These are phyloP conservation scores for Battus philenor DNA, from an alignment of 1,140 invertebrate species.

Conservation along the genomic window DNA sequence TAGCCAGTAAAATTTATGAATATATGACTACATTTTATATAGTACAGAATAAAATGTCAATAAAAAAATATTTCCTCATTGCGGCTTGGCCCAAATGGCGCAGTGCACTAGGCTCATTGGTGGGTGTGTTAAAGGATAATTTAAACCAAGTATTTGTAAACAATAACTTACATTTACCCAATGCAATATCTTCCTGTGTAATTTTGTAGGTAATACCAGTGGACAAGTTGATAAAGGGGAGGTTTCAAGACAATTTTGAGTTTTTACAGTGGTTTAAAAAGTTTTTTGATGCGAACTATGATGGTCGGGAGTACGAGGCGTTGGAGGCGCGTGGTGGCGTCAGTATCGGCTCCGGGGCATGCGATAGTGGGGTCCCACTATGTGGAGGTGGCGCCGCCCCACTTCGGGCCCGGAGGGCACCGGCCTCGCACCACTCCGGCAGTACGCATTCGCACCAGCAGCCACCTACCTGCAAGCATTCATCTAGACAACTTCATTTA, in stretches of 20 bases:
- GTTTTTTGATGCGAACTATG: constrained; percentile 99
- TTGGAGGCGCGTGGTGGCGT: constrained; percentile 83
- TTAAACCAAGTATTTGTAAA: too few species aligned
- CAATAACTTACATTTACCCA: too few species aligned
- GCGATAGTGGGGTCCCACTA: constrained; percentile 62
- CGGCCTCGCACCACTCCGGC: constrained; percentile 50
- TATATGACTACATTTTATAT: too few species aligned
- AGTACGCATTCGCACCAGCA: constrained; percentile 72
- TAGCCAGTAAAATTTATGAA: too few species aligned
- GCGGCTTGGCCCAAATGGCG: too few species aligned
- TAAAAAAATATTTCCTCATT: too few species aligned
- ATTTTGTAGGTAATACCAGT: constrained; percentile 93
- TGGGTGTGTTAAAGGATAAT: too few species aligned
- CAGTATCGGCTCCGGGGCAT: constrained; percentile 61
- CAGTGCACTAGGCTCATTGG: too few species aligned
- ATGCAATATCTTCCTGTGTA: constrained; percentile 3
- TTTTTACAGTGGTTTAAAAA: constrained; percentile 99
- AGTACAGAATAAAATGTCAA: too few species aligned
- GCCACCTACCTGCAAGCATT: constrained; percentile 19
- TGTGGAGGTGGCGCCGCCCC: constrained; percentile 38
- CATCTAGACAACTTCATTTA: constrained; percentile 23
- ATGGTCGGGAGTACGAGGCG: constrained; percentile 96
- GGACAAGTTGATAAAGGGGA: constrained; percentile 97
- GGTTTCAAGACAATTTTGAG: constrained; percentile 99
- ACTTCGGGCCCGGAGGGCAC: constrained; percentile 35